Conservation (phyloP, 1,140 invertebrate species). For the Camponotus floridanus region DNA sequence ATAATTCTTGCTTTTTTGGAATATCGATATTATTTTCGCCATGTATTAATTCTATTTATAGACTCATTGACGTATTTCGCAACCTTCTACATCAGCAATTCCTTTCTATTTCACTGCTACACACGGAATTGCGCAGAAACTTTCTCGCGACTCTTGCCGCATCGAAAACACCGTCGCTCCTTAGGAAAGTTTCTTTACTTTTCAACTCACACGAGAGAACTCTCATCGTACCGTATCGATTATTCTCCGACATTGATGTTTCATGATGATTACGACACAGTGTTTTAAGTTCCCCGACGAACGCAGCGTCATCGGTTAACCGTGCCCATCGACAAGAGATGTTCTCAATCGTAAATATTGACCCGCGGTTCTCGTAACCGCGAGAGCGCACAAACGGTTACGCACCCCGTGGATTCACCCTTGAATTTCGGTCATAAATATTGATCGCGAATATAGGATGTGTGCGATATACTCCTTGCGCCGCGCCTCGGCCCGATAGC, state of each 20-base stretch:
- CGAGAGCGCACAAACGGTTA: conserved; percentile 47
- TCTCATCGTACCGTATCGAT: not conserved
- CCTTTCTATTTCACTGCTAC: not conserved
- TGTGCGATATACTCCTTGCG: conserved; percentile 58
- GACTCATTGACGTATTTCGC: not conserved
- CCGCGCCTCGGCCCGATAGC: conserved; percentile 24
- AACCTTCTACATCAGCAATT: not conserved
- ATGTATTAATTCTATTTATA: not conserved
- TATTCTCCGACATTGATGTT: conserved; percentile 1
- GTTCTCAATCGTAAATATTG: conserved; percentile 74
- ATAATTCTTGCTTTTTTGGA: too few relatives aligned
- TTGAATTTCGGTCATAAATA: conserved; percentile 76
- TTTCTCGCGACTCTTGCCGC: not conserved
- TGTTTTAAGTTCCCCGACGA: not conserved
- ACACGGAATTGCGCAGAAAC: not conserved
- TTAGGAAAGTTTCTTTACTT: not conserved
- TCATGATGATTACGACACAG: not conserved
- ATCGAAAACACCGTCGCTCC: too few relatives aligned
- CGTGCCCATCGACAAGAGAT: conserved; percentile 28
- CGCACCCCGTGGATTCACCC: conserved; percentile 66
- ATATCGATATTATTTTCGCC: too few relatives aligned
- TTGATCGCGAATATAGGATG: conserved; percentile 65
- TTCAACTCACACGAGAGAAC: not conserved
- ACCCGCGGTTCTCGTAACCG: conserved; percentile 67
- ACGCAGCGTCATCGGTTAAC: not conserved